Evolutionary conservation across 2,888 invertebrate genomes (phyloP).

Genomic region (Aleiodes alternator): DNA sequence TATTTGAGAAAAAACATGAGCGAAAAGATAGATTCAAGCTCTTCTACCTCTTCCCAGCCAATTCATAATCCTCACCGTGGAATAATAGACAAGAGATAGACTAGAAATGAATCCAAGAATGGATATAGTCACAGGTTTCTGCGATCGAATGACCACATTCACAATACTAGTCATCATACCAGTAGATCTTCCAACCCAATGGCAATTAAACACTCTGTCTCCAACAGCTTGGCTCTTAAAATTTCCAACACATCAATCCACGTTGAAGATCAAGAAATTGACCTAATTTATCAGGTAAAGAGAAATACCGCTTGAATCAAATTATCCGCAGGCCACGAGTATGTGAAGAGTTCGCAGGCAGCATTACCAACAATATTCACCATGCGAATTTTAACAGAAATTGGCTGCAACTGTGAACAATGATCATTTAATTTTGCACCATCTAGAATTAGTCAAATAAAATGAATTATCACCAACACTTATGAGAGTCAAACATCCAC

Average conservation of each 20-base stretch:
- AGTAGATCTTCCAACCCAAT: constrained; percentile 54
- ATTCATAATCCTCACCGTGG: constrained; percentile 37
- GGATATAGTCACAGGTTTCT: constrained; percentile 40
- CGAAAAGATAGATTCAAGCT: too few relatives aligned
- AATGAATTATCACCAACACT: constrained; percentile 46
- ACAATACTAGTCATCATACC: constrained; percentile 48
- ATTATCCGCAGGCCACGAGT: constrained; percentile 65
- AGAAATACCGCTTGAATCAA: constrained; percentile 58
- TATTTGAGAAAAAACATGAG: not conserved
- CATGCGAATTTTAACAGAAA: constrained; percentile 57
- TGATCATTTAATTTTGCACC: not conserved
- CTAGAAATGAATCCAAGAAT: constrained; percentile 47
- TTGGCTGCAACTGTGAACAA: constrained; percentile 54
- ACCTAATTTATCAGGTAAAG: too few relatives aligned
- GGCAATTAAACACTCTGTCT: constrained; percentile 50
- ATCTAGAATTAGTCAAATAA: not conserved
- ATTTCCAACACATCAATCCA: not conserved
- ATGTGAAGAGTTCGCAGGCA: constrained; percentile 62
- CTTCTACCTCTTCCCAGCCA: too few relatives aligned
- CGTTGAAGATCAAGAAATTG: not conserved
- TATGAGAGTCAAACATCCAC: constrained; percentile 54
- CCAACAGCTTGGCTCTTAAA: constrained; percentile 50
- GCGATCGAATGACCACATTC: constrained; percentile 47
- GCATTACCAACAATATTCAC: constrained; percentile 57
- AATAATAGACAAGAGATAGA: constrained; percentile 48